These are phyloP conservation scores for Nerophis lumbriciformis DNA, from an alignment of 2,113 vertebrate genomes.

Conservation along the genomic window DNA sequence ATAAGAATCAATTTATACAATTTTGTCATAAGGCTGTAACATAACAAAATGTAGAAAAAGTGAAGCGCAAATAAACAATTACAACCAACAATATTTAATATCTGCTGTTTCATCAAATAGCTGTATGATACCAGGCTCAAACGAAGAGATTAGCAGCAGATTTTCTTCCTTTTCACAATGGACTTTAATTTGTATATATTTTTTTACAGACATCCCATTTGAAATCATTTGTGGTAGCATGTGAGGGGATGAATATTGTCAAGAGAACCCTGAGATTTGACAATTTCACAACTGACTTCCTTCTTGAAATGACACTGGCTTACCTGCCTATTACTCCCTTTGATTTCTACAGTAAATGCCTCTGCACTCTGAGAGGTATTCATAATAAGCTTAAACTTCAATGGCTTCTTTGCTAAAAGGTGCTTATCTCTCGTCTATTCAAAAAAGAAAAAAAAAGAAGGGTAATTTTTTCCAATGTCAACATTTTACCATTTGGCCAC, in stretches of 20 bases:
- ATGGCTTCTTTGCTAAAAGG: constrained; percentile 69
- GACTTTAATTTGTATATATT: constrained; percentile 14
- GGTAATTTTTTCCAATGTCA: constrained; percentile 70
- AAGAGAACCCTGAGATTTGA: constrained; percentile 66
- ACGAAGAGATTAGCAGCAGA: constrained; percentile 59
- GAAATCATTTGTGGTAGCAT: constrained; percentile 63
- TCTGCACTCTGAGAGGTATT: constrained; percentile 72
- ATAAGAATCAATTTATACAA: no score
- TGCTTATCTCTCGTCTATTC: constrained; percentile 73
- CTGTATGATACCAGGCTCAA: constrained; percentile 47
- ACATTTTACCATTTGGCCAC: constrained; percentile 61
- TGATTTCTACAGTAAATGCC: constrained; percentile 68
- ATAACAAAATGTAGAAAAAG: no score
- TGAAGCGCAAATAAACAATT: constrained; percentile 42
- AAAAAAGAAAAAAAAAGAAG: constrained; percentile 46
- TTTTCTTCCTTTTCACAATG: constrained; percentile 42
- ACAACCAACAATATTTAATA: constrained; percentile 2
- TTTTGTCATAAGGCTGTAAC: no score
- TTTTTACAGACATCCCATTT: constrained; percentile 58
- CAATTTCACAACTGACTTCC: constrained; percentile 79
- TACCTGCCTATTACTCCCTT: constrained; percentile 73
- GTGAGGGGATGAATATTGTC: constrained; percentile 64
- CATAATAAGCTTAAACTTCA: constrained; percentile 74
- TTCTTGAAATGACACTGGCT: constrained; percentile 72
- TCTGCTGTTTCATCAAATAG: constrained; percentile 54